Conservation (phyloP, 2,113 vertebrate genomes). For the Zapornia atra region DNA sequence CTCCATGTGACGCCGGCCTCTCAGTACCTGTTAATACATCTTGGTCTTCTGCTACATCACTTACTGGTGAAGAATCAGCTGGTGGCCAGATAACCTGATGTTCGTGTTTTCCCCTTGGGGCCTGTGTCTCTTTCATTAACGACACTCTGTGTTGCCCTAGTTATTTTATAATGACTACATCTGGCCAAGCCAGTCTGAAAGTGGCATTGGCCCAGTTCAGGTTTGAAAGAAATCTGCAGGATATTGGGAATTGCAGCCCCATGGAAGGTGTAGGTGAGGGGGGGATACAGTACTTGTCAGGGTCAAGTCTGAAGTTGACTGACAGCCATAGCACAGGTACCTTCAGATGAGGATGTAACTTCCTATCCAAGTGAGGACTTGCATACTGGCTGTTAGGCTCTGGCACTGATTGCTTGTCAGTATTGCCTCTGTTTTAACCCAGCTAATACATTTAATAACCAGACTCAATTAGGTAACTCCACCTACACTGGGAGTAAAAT, state of each 20-base stretch:
- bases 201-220: not conserved
- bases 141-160: not conserved
- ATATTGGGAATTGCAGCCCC: not conserved
- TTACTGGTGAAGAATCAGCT: conserved; percentile 37
- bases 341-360: not conserved
- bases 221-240: not conserved
- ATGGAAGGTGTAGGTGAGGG: not conserved
- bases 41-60: not conserved
- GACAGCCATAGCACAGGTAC: not conserved
- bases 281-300: not conserved
- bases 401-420: not conserved
- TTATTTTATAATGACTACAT: not conserved
- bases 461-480: not conserved
- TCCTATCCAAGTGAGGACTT: not conserved
- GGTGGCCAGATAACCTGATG: conserved; percentile 1
- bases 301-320: not conserved
- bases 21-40: not conserved
- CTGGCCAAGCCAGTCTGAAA: not conserved
- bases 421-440: not conserved
- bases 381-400: not conserved
- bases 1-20: not conserved
- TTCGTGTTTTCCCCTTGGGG: not conserved
- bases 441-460: not conserved
- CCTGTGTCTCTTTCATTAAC: not conserved
- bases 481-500: not conserved